A percentile compares a stretch with the other conserved stretches of the same genome.
Evolutionary conservation across 2,113 vertebrate genomes (phyloP).

Genomic region (Myodes glareolus): DNA sequence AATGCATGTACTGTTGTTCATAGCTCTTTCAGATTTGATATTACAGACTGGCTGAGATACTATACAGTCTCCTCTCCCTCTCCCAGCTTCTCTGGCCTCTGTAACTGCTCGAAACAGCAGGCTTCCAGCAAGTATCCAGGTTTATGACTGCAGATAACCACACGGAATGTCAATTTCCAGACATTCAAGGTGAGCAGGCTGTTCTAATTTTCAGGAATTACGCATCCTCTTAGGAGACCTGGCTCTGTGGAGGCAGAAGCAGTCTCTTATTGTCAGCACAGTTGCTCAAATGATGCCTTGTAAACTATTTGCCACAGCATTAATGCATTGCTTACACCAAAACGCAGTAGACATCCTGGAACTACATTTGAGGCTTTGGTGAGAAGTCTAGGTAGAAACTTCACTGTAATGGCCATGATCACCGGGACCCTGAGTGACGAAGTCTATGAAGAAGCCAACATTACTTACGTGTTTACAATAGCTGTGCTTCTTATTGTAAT

Average conservation of each 20-base stretch:
- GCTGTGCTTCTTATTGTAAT: conserved; percentile 12
- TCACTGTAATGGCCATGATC: conserved; percentile 34
- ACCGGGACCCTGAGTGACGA: not conserved
- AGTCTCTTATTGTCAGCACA: conserved; percentile 73
- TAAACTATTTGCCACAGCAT: conserved; percentile 69
- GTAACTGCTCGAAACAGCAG: conserved; percentile 61
- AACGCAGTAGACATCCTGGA: conserved; percentile 63
- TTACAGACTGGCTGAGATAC: conserved; percentile 72
- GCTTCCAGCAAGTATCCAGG: conserved; percentile 73
- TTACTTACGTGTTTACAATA: conserved; percentile 5
- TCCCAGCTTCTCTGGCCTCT: conserved; percentile 30
- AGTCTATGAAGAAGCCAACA: not conserved
- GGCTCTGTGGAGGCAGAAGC: conserved; percentile 69
- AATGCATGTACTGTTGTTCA: not conserved
- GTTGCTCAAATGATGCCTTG: conserved; percentile 74
- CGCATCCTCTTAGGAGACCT: conserved; percentile 69
- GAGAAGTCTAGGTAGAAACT: conserved; percentile 58
- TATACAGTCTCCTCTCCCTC: conserved; percentile 63
- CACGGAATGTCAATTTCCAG: conserved; percentile 71
- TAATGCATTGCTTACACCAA: conserved; percentile 75
- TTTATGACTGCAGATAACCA: conserved; percentile 67
- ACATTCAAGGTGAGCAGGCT: conserved; percentile 74
- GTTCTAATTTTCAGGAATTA: conserved; percentile 72
- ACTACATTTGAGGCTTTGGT: conserved; percentile 60
- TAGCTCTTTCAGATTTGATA: conserved; percentile 62